These are phyloP conservation scores for Pristionchus pacificus DNA, from an alignment of 1,140 invertebrate genomes.

Conservation along the genomic window DNA sequence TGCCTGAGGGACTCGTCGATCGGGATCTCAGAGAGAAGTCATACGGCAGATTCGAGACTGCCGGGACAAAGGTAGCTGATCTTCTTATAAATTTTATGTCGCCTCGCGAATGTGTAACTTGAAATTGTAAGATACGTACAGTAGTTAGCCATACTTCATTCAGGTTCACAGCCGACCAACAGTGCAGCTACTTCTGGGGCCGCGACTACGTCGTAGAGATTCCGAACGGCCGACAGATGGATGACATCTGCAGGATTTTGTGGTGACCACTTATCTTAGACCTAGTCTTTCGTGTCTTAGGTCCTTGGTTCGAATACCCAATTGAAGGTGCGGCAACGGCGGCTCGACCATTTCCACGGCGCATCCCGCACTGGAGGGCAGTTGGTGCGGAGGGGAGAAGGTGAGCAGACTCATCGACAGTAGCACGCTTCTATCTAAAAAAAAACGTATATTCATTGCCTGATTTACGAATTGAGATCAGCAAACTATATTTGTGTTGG, in stretches of 20 bases:
- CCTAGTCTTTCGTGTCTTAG: no score
- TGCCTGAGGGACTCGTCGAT: conserved; percentile 49
- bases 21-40: conserved; percentile 43
- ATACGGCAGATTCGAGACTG: conserved; percentile 47
- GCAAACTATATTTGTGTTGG: background rate
- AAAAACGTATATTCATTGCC: no score
- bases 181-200: conserved; percentile 58
- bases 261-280: no score
- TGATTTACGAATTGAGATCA: no score
- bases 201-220: conserved; percentile 55
- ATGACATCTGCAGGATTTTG: conserved; percentile 56
- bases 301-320: no score
- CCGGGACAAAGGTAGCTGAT: conserved; percentile 48
- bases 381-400: conserved; percentile 50
- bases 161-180: conserved; percentile 55
- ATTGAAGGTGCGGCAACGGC: conserved; percentile 56
- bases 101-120: no score
- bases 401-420: no score
- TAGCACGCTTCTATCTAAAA: no score
- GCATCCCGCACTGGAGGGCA: conserved; percentile 55
- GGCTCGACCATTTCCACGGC: conserved; percentile 55
- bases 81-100: background rate
- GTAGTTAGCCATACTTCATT: no score
- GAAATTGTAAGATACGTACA: no score
- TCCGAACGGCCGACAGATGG: conserved; percentile 46